Base-by-base conservation (phyloP, 2,113 vertebrate species). In the Bos indicus region DNA sequence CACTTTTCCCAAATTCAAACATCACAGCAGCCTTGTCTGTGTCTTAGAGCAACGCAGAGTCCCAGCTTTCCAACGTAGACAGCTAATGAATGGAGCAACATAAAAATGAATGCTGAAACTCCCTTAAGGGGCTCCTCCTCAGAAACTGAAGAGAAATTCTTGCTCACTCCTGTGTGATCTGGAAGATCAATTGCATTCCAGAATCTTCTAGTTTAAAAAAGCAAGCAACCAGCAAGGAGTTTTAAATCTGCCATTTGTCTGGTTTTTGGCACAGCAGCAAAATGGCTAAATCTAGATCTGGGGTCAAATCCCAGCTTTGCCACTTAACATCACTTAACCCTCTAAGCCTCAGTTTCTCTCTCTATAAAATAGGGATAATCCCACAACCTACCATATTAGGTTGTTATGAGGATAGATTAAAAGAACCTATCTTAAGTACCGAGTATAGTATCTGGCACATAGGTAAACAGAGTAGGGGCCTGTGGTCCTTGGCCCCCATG, bases 151-250 rank as follows among this genome's bases (percentile, higher is more conserved):
- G 86, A 60, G 21, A 56, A 84, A 91, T 52, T 64, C 48, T 52
- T 40, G 6, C 15, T 85, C 87, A 88, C 12, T 60, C 16, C 17
- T 74, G 15, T 48, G 23, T 25, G 43, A 93, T 25, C n/a, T 59
- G 26, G 43, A 84, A 67, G 17, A 48, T 43, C 13, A 9, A 15
- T 51, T 30, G 33, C 52, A 23, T 86, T 80, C 36, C 59, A 92
- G 71, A 36, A 86, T 78, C 60, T 89, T 89, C 80, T 91, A 67
- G 93, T 92, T 95, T 83, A 80, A 94, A 93, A 52, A 56, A 51
- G 28, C n/a, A 40, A 88, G 36, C 83, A 60, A 54, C 19, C n/a
- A 52, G 46, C 26, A 64, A 30, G 57, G 26, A 59, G 12, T 74
- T 51, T 84, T 96, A 16, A 90, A 52, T 77, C 62, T 81, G 46